Evolutionary conservation across 2,797 vertebrate genomes (phyloP).

Genomic region (Pampus argenteus): DNA sequence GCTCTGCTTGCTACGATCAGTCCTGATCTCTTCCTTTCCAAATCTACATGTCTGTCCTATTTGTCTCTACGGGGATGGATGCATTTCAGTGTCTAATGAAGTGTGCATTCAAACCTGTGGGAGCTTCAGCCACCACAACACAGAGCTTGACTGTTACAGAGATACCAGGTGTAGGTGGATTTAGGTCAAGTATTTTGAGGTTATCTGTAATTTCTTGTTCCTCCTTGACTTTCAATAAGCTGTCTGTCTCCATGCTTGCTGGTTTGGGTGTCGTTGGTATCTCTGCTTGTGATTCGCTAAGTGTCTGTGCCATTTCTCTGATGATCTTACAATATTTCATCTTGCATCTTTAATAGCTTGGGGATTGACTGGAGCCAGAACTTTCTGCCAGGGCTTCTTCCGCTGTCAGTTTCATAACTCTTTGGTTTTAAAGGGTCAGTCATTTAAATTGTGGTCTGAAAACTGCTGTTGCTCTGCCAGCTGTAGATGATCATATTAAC

Average conservation of each 20-base stretch:
- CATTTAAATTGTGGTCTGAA: conserved; percentile 14
- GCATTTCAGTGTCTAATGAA: conserved; percentile 44
- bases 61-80: conserved; percentile 47
- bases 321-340: conserved; percentile 21
- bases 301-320: conserved; percentile 39
- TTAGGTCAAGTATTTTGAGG: conserved; percentile 1
- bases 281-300: conserved; percentile 58
- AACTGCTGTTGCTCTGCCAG: conserved; percentile 43
- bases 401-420: neutral
- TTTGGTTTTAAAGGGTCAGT: conserved; percentile 15
- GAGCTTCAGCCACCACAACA: conserved; percentile 9
- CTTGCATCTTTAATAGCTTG: conserved; percentile 17
- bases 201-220: conserved; percentile 56
- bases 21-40: conserved; percentile 55
- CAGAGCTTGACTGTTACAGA: conserved; percentile 1
- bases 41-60: conserved; percentile 52
- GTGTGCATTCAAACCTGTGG: conserved; percentile 31
- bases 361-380: neutral
- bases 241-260: conserved; percentile 60
- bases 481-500: conserved; percentile 2
- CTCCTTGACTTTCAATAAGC: conserved; percentile 46
- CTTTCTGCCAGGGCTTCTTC: conserved; percentile 5
- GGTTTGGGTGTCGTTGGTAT: conserved; percentile 51
- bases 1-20: conserved; percentile 69
- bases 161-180: conserved; percentile 1